Evolutionary conservation across 1,140 invertebrate genomes (phyloP), one percentile per base, ranked within the genome.

Genomic region (Drosophila lacertosa): DNA sequence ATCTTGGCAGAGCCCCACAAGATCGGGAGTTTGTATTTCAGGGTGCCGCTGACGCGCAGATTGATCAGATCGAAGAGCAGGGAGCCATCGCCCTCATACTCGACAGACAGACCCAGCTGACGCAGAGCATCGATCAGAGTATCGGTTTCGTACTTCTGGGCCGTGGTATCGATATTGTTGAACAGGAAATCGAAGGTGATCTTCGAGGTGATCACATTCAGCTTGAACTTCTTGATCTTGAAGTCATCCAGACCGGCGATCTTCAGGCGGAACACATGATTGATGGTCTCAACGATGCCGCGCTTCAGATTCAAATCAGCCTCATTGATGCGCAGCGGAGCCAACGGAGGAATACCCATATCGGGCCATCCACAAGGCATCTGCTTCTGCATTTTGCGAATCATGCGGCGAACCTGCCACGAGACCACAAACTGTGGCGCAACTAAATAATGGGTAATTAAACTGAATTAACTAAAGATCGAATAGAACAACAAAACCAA

Each of bases 1-100:
- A 91, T 89, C 58, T 89, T 90, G 7, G 83, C 88, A 6, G 89
- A 91, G 11, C 89, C 89, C 89, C 89, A 90, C 50, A 91, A 37
- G 11, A 91, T 42, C 20, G 89, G 89, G 18, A 90, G 66, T 47
- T 91, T 91, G 66, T 91, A 91, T 24, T 75, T 89, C 37, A 91
- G 20, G 6, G 44, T 63, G 42, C 89, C 89, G 22, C 70, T 75
- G 22, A 91, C 50, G 32, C 89, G 86, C 32, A 91, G 47, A 54
- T 91, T 89, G 33, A 77, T 54, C 65, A 91, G 32, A 54, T 82
- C 82, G 37, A 91, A 89, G 7, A 82, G 51, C 45, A 91, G 26
- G 1, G 68, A 51, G 20, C 89, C 89, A 42, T 68, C 29, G 22
- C 89, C 89, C 73, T 90, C 89, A 47, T 90, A 91, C 51, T 90